phyloP scores from a whole-genome alignment of 2,113 vertebrate species.

The Notechis scutatus region DNA sequence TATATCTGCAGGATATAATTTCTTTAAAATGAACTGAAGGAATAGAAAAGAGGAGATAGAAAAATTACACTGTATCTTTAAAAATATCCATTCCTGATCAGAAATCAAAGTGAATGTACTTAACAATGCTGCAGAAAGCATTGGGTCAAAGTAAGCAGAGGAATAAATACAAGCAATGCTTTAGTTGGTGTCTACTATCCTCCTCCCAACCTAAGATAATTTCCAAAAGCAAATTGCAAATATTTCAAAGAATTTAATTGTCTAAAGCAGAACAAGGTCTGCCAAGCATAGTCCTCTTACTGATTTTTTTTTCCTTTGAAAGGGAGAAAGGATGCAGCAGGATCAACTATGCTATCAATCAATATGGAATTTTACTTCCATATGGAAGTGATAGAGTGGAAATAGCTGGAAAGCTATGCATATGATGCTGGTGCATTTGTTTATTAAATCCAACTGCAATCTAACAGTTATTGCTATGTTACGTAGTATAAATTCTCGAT shows the following conservation, averaged over 20 bases:
- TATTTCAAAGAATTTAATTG: neutral
- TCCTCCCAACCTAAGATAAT: neutral
- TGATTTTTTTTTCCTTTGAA: neutral
- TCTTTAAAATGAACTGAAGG: neutral
- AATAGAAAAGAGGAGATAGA: neutral
- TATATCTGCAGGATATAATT: neutral
- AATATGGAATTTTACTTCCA: neutral
- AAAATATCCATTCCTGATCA: neutral
- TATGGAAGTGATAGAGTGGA: neutral
- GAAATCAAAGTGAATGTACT: neutral
- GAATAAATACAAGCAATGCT: neutral
- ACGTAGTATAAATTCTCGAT: neutral
- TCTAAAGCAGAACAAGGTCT: neutral
- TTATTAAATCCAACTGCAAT: neutral
- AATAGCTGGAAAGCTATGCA: neutral
- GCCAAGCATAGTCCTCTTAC: neutral
- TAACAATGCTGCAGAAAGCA: neutral
- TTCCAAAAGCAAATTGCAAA: neutral
- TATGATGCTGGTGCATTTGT: neutral
- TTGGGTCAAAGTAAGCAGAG: neutral
- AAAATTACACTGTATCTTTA: neutral
- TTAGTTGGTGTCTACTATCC: neutral
- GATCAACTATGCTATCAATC: neutral
- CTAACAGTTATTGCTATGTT: neutral
- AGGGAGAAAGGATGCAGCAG: neutral